These are phyloP conservation scores for Wasmannia auropunctata DNA, from an alignment of 1,140 invertebrate species.

Conservation along the genomic window DNA sequence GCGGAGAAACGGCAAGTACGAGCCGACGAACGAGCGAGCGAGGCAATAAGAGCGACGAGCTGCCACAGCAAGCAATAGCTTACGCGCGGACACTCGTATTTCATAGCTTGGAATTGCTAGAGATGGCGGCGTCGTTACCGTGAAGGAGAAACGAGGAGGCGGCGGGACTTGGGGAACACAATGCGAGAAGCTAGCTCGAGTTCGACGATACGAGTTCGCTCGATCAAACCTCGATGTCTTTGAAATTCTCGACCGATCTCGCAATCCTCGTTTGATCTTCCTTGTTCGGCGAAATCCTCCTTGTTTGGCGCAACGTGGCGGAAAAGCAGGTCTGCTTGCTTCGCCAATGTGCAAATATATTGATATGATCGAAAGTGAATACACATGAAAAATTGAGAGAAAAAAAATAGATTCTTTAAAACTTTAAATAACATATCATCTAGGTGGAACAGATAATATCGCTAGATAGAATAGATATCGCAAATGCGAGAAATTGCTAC, in stretches of 20 bases:
- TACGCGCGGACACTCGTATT: slow-evolving; percentile 63
- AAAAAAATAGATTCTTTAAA: neutral
- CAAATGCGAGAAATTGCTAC: neutral
- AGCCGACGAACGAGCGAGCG: slow-evolving; percentile 9
- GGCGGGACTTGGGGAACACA: neutral
- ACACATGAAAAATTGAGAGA: neutral
- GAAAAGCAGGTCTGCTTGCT: neutral
- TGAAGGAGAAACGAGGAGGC: slow-evolving; percentile 5
- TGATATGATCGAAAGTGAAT: neutral
- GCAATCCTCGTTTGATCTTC: neutral
- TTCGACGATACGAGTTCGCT: slow-evolving; percentile 13
- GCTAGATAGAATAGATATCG: neutral
- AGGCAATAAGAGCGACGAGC: slow-evolving; percentile 53
- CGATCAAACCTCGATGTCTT: slow-evolving; percentile 35
- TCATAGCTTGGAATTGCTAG: slow-evolving; percentile 61
- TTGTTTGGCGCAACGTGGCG: neutral
- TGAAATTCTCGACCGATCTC: slow-evolving; percentile 22
- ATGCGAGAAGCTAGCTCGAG: slow-evolving; percentile 31
- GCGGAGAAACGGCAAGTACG: slow-evolving; percentile 3
- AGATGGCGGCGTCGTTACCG: slow-evolving; percentile 29
- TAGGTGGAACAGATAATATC: too few relatives aligned
- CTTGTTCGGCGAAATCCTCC: neutral
- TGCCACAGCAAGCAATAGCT: slow-evolving; percentile 54
- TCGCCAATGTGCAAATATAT: neutral
- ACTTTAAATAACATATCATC: neutral